phyloP scores from a whole-genome alignment of 2,113 vertebrate species.

The Ameiurus melas region DNA sequence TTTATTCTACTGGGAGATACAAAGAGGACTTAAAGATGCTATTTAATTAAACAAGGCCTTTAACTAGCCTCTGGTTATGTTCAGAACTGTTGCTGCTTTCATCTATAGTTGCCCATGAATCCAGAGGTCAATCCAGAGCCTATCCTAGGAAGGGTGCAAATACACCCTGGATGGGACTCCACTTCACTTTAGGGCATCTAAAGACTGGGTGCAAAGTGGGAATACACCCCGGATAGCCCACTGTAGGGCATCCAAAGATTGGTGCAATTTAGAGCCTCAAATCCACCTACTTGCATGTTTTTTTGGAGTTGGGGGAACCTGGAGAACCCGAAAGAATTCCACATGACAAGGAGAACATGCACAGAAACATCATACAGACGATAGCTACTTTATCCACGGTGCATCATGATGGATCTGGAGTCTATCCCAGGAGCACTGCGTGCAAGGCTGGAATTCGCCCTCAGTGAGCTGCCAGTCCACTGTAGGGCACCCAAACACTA shows the following conservation, averaged over 20 bases:
- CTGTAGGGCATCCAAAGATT: background rate
- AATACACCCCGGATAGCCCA: background rate
- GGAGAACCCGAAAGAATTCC: background rate
- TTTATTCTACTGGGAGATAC: background rate
- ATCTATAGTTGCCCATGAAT: background rate
- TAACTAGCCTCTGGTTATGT: constrained; percentile 14
- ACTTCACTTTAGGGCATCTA: no score
- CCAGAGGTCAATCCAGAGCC: background rate
- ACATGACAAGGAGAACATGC: background rate
- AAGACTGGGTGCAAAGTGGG: background rate
- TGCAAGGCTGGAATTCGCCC: background rate
- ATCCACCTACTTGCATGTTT: background rate
- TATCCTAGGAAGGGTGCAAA: no score
- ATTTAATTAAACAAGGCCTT: background rate
- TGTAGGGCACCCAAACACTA: background rate
- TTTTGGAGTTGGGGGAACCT: background rate
- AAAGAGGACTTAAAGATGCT: background rate
- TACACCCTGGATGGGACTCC: no score
- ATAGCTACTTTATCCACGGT: background rate
- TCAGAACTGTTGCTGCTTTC: background rate
- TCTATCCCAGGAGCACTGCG: no score
- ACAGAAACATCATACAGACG: background rate
- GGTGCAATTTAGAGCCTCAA: background rate
- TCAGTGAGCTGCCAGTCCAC: background rate
- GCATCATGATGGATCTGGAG: background rate